Conservation (phyloP, 2,888 invertebrate genomes). For the Brachypterus glaber region DNA sequence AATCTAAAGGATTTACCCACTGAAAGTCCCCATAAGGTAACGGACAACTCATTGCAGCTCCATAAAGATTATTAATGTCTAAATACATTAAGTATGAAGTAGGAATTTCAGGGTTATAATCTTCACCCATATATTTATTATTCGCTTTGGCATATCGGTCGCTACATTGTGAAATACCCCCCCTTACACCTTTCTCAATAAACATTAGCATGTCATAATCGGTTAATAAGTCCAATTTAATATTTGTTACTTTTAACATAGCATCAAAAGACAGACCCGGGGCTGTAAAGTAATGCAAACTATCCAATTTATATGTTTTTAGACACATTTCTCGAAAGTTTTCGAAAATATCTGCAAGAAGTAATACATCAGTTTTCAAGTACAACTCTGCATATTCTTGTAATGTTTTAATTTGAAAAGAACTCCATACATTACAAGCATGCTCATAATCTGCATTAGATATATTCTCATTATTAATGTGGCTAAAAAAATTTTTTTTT, state of each 20-base stretch:
- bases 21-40: constrained; percentile 27
- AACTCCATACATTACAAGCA: constrained; percentile 30
- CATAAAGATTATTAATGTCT: constrained; percentile 30
- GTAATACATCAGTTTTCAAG: constrained; percentile 32
- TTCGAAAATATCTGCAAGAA: constrained; percentile 34
- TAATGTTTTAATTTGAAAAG: constrained; percentile 27
- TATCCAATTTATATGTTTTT: constrained; percentile 29
- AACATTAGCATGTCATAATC: constrained; percentile 29
- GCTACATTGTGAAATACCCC: constrained; percentile 25
- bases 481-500: constrained; percentile 22
- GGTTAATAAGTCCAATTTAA: constrained; percentile 24
- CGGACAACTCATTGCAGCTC: constrained; percentile 21
- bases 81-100: constrained; percentile 26
- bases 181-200: constrained; percentile 28
- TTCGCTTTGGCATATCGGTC: constrained; percentile 31
- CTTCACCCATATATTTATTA: constrained; percentile 29
- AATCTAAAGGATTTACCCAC: constrained; percentile 22
- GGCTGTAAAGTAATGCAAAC: constrained; percentile 25
- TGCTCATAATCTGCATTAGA: constrained; percentile 27
- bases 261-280: constrained; percentile 28
- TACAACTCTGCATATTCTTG: constrained; percentile 33
- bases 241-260: constrained; percentile 25
- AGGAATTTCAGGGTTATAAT: constrained; percentile 23
- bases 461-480: constrained; percentile 20
- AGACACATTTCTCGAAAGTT: constrained; percentile 29